Conservation (phyloP, 2,797 vertebrate species). For the Diplodus sargus region DNA sequence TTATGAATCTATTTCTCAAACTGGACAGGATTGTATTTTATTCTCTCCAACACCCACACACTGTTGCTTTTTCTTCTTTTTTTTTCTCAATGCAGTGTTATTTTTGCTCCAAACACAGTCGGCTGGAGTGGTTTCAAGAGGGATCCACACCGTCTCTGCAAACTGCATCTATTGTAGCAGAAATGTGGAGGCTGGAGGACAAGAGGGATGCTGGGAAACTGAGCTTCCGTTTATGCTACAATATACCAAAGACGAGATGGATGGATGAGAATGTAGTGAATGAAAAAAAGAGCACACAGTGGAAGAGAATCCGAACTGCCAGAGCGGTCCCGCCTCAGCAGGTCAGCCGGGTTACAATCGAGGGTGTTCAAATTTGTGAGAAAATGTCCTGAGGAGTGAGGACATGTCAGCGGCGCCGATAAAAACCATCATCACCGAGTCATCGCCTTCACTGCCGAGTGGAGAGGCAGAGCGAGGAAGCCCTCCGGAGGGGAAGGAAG, state of each 20-base stretch:
- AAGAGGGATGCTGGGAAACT: neutral
- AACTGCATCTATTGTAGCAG: slow-evolving; percentile 1
- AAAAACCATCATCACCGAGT: slow-evolving; percentile 48
- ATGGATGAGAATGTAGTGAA: neutral
- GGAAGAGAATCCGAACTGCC: slow-evolving; percentile 8
- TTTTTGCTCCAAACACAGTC: neutral
- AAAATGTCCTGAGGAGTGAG: slow-evolving; percentile 47
- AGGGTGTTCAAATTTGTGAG: slow-evolving; percentile 29
- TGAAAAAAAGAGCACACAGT: neutral
- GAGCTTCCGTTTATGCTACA: neutral
- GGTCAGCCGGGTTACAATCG: slow-evolving; percentile 25
- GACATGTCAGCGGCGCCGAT: slow-evolving; percentile 45
- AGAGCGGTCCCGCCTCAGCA: slow-evolving; percentile 22
- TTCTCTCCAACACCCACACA: neutral
- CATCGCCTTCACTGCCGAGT: slow-evolving; percentile 32
- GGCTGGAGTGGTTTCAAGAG: neutral
- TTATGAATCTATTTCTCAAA: neutral
- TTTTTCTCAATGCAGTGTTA: neutral
- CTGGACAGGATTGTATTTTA: neutral
- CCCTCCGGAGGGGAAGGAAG: slow-evolving; percentile 19
- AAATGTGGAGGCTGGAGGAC: neutral
- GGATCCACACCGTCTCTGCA: neutral
- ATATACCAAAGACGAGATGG: neutral
- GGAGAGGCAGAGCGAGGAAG: slow-evolving; percentile 14
- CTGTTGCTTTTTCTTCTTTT: too few relatives aligned